These are phyloP conservation scores for Miichthys miiuy DNA, from an alignment of 2,797 vertebrate species.

Conservation along the genomic window DNA sequence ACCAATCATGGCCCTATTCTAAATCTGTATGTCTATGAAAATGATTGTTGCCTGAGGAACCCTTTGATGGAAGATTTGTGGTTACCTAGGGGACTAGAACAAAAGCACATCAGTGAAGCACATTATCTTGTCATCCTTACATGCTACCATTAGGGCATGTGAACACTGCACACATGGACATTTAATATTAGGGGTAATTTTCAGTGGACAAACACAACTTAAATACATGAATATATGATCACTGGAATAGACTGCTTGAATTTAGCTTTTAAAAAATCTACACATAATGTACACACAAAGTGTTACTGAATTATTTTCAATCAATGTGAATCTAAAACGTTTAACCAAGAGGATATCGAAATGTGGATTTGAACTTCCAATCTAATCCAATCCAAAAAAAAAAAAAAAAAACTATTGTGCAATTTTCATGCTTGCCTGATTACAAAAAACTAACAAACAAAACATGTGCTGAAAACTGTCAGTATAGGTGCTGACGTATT, in stretches of 20 bases:
- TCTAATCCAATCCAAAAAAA: neutral
- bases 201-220: slow-evolving; percentile 18
- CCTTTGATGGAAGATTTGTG: slow-evolving; percentile 50
- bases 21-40: slow-evolving; percentile 65
- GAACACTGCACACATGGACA: neutral
- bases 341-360: neutral
- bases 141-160: slow-evolving; percentile 25
- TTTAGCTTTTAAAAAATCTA: neutral
- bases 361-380: neutral
- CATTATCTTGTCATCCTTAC: slow-evolving; percentile 72
- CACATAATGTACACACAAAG: neutral
- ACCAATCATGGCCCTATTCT: slow-evolving; percentile 73
- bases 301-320: neutral
- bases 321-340: neutral
- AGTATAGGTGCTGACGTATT: too few relatives aligned
- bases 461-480: too few relatives aligned
- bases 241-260: neutral
- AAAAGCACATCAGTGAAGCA: slow-evolving; percentile 44
- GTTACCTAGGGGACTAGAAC: slow-evolving; percentile 73
- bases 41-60: slow-evolving; percentile 64
- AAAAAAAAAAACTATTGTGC: neutral
- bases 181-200: slow-evolving; percentile 28
- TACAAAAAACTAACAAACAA: neutral
- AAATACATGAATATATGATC: neutral
- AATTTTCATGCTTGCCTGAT: slow-evolving; percentile 4